These are phyloP conservation scores for Myodes glareolus DNA, from an alignment of 2,113 vertebrate species.

Conservation along the genomic window DNA sequence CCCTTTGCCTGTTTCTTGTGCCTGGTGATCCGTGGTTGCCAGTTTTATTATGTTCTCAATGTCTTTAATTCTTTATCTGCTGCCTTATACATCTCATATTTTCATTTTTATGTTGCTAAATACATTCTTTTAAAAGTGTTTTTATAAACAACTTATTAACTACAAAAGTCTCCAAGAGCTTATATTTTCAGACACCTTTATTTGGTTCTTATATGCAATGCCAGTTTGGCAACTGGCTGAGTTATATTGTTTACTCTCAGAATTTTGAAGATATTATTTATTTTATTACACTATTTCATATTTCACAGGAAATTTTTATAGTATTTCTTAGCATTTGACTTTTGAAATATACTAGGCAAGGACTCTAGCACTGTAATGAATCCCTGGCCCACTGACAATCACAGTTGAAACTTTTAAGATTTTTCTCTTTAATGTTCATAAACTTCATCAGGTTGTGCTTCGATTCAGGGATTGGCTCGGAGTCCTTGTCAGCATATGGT, in stretches of 20 bases:
- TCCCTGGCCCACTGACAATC: no score
- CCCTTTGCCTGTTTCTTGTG: not conserved
- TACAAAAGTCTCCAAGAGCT: not conserved
- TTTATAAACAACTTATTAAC: not conserved
- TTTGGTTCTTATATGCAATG: slow-evolving; percentile 29
- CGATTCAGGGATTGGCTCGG: not conserved
- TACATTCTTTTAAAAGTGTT: not conserved
- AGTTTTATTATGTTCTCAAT: not conserved
- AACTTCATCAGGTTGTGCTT: not conserved
- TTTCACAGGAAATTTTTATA: slow-evolving; percentile 18
- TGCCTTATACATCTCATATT: not conserved
- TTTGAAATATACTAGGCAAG: not conserved
- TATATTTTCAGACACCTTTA: slow-evolving; percentile 1
- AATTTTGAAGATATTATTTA: slow-evolving; percentile 33
- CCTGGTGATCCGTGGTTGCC: not conserved
- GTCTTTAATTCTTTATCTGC: not conserved
- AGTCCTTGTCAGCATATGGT: not conserved
- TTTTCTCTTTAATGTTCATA: slow-evolving; percentile 39
- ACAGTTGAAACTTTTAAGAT: not conserved
- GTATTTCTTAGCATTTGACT: not conserved
- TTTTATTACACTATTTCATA: not conserved
- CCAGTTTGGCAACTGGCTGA: not conserved
- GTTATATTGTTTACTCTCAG: not conserved
- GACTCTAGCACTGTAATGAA: not conserved
- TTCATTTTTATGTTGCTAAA: not conserved